phyloP scores from a whole-genome alignment of 2,113 vertebrate species.

The Eulemur macaco region DNA sequence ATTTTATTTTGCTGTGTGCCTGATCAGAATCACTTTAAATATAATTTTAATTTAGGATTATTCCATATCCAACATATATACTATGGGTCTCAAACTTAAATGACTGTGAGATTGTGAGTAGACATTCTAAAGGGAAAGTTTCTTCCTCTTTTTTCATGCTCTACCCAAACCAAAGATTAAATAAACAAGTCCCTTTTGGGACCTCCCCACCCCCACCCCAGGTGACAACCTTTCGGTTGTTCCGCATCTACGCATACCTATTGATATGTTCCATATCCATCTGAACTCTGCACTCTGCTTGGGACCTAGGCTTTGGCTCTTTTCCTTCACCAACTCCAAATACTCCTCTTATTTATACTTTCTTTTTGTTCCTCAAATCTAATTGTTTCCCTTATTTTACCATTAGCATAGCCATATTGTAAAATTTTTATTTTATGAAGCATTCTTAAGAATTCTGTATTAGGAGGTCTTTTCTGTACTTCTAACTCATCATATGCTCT shows the following conservation, averaged over 20 bases:
- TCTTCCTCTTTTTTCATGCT: not conserved
- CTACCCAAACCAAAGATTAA: not conserved
- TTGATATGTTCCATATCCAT: too few relatives aligned
- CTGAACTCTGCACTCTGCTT: not conserved
- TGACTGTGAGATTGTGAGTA: not conserved
- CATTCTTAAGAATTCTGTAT: not conserved
- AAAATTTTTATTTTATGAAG: not conserved
- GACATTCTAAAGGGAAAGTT: not conserved
- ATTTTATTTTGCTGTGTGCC: not conserved
- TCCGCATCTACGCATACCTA: too few relatives aligned
- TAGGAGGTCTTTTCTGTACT: not conserved
- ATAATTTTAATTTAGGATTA: not conserved
- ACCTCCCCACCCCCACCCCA: rapidly evolving
- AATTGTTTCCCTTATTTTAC: not conserved
- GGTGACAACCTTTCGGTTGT: not conserved
- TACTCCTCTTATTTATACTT: not conserved
- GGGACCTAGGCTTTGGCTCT: not conserved
- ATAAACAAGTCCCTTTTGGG: not conserved
- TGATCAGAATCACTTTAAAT: not conserved
- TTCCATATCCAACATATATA: not conserved
- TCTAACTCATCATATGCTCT: not conserved
- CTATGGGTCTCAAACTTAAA: not conserved
- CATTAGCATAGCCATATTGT: not conserved
- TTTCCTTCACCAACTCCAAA: not conserved
- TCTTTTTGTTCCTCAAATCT: not conserved